Evolutionary conservation across 23 tunicate species (phyloP).

Genomic region (Halocynthia aurantium): DNA sequence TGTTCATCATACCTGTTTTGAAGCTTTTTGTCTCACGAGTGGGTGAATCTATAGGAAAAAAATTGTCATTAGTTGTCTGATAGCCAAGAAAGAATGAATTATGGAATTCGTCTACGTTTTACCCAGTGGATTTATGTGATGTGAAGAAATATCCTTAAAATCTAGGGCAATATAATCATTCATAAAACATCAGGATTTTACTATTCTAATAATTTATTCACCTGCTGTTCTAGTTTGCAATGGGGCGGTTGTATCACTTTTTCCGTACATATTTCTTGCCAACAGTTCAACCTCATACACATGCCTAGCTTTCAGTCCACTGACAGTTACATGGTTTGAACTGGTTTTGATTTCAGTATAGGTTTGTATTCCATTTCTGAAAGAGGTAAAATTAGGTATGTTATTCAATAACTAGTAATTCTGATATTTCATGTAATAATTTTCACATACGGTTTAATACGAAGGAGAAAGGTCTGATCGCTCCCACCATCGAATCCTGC

Average conservation of each 20-base stretch:
- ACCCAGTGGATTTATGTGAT: background rate
- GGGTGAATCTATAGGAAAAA: too few species aligned
- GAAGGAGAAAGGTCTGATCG: constrained; percentile 49
- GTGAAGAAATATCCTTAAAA: background rate
- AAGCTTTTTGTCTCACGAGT: too few species aligned
- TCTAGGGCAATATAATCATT: background rate
- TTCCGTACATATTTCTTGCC: constrained; percentile 26
- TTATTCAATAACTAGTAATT: too few species aligned
- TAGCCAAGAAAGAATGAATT: too few species aligned
- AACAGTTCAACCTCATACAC: constrained; percentile 20
- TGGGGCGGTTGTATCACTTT: constrained; percentile 13
- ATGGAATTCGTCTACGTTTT: background rate
- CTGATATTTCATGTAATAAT: too few species aligned
- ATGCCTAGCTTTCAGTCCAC: constrained; percentile 14
- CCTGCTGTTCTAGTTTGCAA: constrained; percentile 1
- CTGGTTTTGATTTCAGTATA: background rate
- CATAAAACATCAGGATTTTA: background rate
- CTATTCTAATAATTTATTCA: background rate
- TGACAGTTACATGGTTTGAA: constrained; percentile 8
- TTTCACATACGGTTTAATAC: constrained; percentile 24
- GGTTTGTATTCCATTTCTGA: too few species aligned
- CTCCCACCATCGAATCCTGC: constrained; percentile 80
- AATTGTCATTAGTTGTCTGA: too few species aligned
- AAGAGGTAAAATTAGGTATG: too few species aligned
- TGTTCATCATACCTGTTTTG: too few species aligned